Evolutionary conservation across 2,888 invertebrate species (phyloP), one percentile per base, ranked within the genome.

Genomic region (Tetanocera ferruginea): DNA sequence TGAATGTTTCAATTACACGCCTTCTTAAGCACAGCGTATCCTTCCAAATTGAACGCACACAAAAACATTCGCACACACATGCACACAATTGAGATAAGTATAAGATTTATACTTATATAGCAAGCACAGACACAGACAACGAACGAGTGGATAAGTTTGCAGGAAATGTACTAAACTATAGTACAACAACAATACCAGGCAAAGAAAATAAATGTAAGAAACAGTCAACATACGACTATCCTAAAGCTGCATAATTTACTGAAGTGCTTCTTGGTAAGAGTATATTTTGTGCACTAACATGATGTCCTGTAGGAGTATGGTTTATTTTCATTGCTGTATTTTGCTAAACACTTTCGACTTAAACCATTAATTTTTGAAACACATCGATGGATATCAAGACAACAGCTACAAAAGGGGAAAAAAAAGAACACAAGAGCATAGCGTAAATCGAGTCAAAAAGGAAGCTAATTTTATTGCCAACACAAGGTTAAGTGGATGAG

Each of bases 1-100:
- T 89, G 89, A 89, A 90, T 89, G 89, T 89, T 90, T 89, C 90
- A 90, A 90, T 90, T 90, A 90, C 90, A 90, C 90, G 90, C 90
- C 90, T 90, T 90, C 90, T 90, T 90, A 90, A 89, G 87, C 90
- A 89, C 89, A 88, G 88, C 85, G 87, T 83, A 83, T 88, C 87
- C 85, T 83, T 71, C 80, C 82, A 85, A 85, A 85, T 85, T 85
- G 84, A 83, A 83, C 84, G 80, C 78, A 79, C 80, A 57, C 70
- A 73, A 49, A 25, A 37, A 74, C 52, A 51, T 31, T 19, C 23
- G 34, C 28, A 73, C 73, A 49, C 62, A 62, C 57, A 37, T 25
- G 5, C 25, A 69, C 52, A 43, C 67, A 69, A 71, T 34, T 25
- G 49, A 49, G 25, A n/a, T 28, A 34, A 52, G 60, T 37, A 37